Evolutionary conservation across 2,113 vertebrate species (phyloP), one percentile per base, ranked within the genome.

Genomic region (Erythrolamprus reginae): DNA sequence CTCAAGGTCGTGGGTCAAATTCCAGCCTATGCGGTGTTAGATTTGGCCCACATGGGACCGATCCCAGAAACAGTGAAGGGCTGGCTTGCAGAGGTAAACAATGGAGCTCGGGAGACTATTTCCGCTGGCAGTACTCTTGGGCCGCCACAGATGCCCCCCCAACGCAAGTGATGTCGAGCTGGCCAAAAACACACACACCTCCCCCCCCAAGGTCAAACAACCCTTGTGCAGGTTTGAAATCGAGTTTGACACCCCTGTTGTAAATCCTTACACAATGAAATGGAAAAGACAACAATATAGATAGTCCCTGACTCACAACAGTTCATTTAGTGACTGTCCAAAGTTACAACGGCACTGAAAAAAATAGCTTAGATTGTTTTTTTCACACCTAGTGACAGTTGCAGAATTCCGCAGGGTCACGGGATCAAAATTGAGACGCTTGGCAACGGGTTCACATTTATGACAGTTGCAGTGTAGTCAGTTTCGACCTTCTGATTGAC

Each of bases 71-170:
- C 13, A 15, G 51, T 3, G 13, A 51, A 51, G n/a, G n/a, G n/a
- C n/a, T n/a, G n/a, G n/a, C n/a, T n/a, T n/a, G n/a, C n/a, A n/a
- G n/a, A n/a, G n/a, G n/a, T n/a, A n/a, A n/a, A n/a, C n/a, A n/a
- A n/a, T n/a, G 6, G 21, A 55, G 6, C 21, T 55, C 7, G 2
- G 53, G 5, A 55, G 53, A 19, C 53, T 7, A 2, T 55, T 55
- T 55, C 23, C 21, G 2, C 53, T 53, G 21, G 53, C 53, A 23
- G 0, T 2, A 0, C 21, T 0, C 6, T 55, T 0, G 7, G 19
- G 53, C 53, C 21, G 0, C 53, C 21, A 21, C 19, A 53, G 52
- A 19, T 1, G 19, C 52, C 19, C 52, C 45, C 45, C 19, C 1
- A 1, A 55, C 21, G 8, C 23, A 12, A 55, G 53, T 55, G 53